phyloP scores from a whole-genome alignment of 2,888 invertebrate genomes.

The Branchellion lobata region DNA sequence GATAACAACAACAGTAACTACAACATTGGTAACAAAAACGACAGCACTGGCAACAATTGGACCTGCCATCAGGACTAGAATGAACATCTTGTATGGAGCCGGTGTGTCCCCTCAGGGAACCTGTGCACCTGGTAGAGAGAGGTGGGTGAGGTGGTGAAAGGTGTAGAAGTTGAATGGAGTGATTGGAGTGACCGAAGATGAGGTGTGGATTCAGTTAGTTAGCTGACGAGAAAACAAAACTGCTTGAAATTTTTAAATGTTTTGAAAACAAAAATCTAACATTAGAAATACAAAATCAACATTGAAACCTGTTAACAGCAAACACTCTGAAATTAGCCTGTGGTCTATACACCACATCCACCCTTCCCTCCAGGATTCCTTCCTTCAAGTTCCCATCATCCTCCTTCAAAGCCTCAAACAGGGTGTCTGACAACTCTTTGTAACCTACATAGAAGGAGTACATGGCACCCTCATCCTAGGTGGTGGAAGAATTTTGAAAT shows the following conservation, averaged over 20 bases:
- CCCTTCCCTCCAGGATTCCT: neutral
- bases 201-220: neutral
- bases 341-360: slow-evolving; percentile 80
- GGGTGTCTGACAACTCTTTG: neutral
- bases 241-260: too few relatives aligned
- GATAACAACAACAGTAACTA: too few relatives aligned
- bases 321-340: slow-evolving; percentile 81
- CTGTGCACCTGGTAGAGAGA: slow-evolving; percentile 74
- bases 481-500: too few relatives aligned
- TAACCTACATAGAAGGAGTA: slow-evolving; percentile 14
- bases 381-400: neutral
- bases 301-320: slow-evolving; percentile 70
- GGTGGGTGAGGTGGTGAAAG: neutral
- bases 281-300: neutral
- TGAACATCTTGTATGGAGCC: slow-evolving; percentile 92
- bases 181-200: too few relatives aligned
- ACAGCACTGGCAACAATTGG: neutral
- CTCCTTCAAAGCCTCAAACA: neutral
- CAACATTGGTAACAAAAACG: neutral
- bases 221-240: too few relatives aligned
- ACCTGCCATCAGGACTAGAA: slow-evolving; percentile 89
- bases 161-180: neutral
- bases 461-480: neutral
- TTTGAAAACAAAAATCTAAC: neutral
- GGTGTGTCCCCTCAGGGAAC: slow-evolving; percentile 91